A percentile compares a stretch with the other conserved stretches of the same genome.
phyloP scores from a whole-genome alignment of 2,797 vertebrate genomes.

The Gymnopithys bicolor region DNA sequence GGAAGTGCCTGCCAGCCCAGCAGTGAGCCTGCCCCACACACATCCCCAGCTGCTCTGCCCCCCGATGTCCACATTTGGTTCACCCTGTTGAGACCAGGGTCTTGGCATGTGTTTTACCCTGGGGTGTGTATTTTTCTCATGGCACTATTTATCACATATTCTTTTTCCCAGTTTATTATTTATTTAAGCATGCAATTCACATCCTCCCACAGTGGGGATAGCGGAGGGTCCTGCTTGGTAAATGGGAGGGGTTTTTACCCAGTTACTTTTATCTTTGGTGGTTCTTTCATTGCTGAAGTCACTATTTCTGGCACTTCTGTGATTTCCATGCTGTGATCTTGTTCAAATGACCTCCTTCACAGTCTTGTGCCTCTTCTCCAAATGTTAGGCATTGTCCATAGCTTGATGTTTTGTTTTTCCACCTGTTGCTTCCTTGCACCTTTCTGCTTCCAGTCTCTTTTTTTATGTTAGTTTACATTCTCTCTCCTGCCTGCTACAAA shows the following conservation, averaged over 20 bases:
- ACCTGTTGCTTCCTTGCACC: background rate
- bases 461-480: background rate
- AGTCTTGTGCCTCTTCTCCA: constrained; percentile 15
- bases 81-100: background rate
- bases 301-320: constrained; percentile 23
- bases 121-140: background rate
- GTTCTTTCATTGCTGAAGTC: constrained; percentile 56
- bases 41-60: background rate
- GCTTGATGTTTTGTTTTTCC: background rate
- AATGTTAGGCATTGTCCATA: background rate
- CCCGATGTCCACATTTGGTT: background rate
- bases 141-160: constrained; percentile 1
- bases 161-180: constrained; percentile 27
- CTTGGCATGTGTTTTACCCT: constrained; percentile 1
- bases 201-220: constrained; percentile 53
- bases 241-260: background rate
- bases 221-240: background rate
- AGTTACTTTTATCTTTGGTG: constrained; percentile 25
- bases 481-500: background rate
- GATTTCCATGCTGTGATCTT: constrained; percentile 16
- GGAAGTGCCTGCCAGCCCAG: background rate
- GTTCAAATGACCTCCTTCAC: constrained; percentile 17
- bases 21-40: background rate
- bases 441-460: background rate
- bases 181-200: constrained; percentile 49